Base-by-base conservation (phyloP, 30 jellyfish, hydroid and myxozoan genomes). In the Aurelia sp. region DNA sequence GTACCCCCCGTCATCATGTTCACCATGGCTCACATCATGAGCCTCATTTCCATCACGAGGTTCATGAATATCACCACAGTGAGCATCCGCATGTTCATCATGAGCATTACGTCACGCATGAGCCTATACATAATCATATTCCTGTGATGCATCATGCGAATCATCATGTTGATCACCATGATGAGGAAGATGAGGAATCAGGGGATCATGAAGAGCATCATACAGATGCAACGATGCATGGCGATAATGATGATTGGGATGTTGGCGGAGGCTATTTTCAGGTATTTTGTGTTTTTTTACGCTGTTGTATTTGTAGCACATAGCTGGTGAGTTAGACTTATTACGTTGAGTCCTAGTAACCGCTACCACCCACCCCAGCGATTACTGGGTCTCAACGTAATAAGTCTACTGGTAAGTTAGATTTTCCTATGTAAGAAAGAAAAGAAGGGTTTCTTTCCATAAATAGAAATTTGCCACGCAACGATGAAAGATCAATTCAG, bases 241-340 rank as follows among this genome's bases (percentile, higher is more conserved):
- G 97, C 0, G 96, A 91, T n/a, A 65, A 58, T 50, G 92, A 81
- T 50, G 97, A 83, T 74, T 60, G 84, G 91, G 97, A 84, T 64
- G 97, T 74, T 50, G 93, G 96, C 2, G 96, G 97, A 12, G 96
- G 96, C 10, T 87, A 75, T 63, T 87, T 87, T 38, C 96, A 87
- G 80, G 96, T 87, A 65, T 35, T 63, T 58, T 0, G 11, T 21
- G 13, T 44, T 41, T 8, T 41, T 10, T 15, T 16, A 3, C 17
- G 5, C 19, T 13, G 24, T 70, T 15, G 24, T 17, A 4, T 59
- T 17, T 59, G 7, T 17, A 5, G 27, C 8, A 18, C 68, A 1
- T 7, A 20, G 27, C 24, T 18, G 48, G 8, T 1, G 48, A 38
- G 8, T 38, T 3, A 38, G 8, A 38, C 33, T 27, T 27, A 27